Conservation (phyloP, 2,113 vertebrate genomes). For the Pontoporia blainvillei region DNA sequence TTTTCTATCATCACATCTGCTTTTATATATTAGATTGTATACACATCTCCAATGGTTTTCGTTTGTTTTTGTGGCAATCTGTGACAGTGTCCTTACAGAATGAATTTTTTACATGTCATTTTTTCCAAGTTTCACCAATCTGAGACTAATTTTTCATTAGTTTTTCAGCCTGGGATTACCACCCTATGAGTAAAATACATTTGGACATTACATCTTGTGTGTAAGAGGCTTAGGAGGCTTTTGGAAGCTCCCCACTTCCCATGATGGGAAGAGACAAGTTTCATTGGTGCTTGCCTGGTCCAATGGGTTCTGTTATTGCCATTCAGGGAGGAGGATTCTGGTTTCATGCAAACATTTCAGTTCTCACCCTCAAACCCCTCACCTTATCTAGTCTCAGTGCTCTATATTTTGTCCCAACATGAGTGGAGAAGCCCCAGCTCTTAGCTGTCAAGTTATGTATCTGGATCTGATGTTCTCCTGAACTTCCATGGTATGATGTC, state of each 20-base stretch:
- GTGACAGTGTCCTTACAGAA: background rate
- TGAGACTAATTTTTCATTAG: background rate
- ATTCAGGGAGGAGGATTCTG: background rate
- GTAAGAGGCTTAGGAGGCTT: background rate
- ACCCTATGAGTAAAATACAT: background rate
- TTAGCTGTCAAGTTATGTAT: background rate
- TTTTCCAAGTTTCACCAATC: background rate
- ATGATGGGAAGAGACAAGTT: background rate
- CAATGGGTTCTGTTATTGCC: background rate
- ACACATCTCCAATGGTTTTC: background rate
- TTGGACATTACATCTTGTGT: background rate
- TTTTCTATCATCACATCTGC: background rate
- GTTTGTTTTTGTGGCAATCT: background rate
- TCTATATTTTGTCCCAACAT: background rate
- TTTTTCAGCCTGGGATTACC: background rate
- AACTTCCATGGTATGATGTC: background rate
- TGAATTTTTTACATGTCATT: background rate
- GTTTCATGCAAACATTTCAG: background rate
- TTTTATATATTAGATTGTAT: background rate
- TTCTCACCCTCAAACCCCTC: too few species aligned
- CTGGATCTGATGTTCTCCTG: background rate
- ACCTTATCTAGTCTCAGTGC: background rate
- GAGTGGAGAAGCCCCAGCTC: background rate
- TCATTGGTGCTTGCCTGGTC: background rate
- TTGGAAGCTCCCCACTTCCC: background rate